Conservation (phyloP, 2,113 vertebrate genomes). For the Nettapus auritus region DNA sequence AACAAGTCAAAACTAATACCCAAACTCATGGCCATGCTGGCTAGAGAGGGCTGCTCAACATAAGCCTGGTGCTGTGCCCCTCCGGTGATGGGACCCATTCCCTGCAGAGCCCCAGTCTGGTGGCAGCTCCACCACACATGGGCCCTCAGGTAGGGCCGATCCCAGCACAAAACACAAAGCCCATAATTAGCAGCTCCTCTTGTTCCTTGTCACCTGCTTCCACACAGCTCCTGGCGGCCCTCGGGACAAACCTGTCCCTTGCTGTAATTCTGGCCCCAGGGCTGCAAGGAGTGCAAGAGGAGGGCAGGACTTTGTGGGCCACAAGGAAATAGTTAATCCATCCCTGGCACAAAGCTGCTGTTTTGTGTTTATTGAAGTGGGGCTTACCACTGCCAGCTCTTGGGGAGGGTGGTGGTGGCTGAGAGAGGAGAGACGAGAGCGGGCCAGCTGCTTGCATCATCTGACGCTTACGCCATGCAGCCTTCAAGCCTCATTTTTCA, state of each 20-base stretch:
- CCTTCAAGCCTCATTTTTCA: conserved; percentile 24
- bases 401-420: not conserved
- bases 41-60: too few relatives aligned
- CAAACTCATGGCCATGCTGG: not conserved
- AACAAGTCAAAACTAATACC: not conserved
- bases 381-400: not conserved
- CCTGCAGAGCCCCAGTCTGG: too few relatives aligned
- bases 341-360: conserved; percentile 1
- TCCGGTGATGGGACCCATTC: not conserved
- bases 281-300: not conserved
- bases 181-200: not conserved
- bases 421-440: not conserved
- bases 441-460: conserved; percentile 28
- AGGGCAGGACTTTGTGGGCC: not conserved
- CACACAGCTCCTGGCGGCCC: fast-evolving
- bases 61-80: not conserved
- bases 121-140: too few relatives aligned
- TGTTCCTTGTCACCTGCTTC: not conserved
- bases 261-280: not conserved
- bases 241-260: not conserved
- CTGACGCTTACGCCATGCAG: not conserved
- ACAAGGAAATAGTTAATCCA: conserved; percentile 37
- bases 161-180: not conserved
- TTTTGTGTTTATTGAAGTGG: not conserved
- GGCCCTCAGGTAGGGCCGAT: not conserved